Percentiles rank a stretch among this genome's conserved stretches.
phyloP scores from a whole-genome alignment of 2,888 invertebrate genomes.

The Hirtodrosophila cameraria region DNA sequence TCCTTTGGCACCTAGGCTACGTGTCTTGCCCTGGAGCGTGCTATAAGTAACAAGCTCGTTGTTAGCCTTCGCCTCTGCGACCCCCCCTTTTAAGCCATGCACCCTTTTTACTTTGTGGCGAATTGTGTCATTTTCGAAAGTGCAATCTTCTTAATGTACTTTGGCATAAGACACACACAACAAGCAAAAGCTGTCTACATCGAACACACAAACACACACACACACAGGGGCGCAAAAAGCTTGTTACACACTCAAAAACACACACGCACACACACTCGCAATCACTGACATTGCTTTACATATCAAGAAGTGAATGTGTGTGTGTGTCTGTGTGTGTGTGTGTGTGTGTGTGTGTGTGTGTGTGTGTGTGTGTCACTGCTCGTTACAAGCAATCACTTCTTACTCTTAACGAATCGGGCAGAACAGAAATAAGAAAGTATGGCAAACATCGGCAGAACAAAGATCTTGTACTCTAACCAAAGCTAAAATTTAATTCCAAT shows the following conservation, averaged over 20 bases:
- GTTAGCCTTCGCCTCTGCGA: background rate
- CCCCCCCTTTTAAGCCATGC: slow-evolving; percentile 16
- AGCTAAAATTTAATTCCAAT: too few relatives aligned
- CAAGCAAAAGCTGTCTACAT: slow-evolving; percentile 37
- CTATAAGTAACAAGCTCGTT: slow-evolving; percentile 4
- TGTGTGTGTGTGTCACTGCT: slow-evolving; percentile 37
- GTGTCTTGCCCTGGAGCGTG: slow-evolving; percentile 14
- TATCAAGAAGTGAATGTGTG: slow-evolving; percentile 26
- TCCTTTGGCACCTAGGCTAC: background rate
- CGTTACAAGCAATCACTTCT: slow-evolving; percentile 55
- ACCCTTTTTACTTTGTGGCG: slow-evolving; percentile 48
- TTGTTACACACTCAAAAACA: slow-evolving; percentile 12
- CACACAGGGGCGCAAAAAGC: slow-evolving; percentile 16
- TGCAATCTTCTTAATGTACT: slow-evolving; percentile 79
- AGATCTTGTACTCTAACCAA: background rate
- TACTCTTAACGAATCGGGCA: slow-evolving; percentile 46
- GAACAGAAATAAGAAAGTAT: slow-evolving; percentile 24
- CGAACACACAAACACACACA: slow-evolving; percentile 16
- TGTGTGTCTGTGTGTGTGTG: slow-evolving; percentile 8
- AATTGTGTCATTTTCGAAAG: slow-evolving; percentile 72
- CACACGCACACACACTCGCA: slow-evolving; percentile 9
- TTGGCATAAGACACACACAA: slow-evolving; percentile 38
- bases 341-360: slow-evolving; percentile 14
- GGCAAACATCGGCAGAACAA: background rate
- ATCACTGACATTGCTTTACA: slow-evolving; percentile 48